Evolutionary conservation across 2,888 invertebrate species (phyloP), one percentile per base, ranked within the genome.

Genomic region (Thereva unica): DNA sequence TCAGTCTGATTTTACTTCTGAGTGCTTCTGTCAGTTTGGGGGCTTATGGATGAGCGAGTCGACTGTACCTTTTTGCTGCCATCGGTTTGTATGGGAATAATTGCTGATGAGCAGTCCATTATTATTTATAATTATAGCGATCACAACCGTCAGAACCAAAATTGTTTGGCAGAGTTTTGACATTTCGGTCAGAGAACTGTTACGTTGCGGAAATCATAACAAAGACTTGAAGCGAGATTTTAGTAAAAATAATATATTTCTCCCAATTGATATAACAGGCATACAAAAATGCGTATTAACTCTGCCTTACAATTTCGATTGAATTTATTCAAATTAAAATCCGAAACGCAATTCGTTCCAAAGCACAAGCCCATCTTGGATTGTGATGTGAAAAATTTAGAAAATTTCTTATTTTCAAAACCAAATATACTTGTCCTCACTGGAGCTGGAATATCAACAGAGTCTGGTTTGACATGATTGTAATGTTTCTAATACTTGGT

Each of bases 401-500:
- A 80, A 68, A 75, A 79, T 1, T 80, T 80, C 49, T 67, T 80
- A 0, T 49, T 76, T 3, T 73, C 76, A 0, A 78, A 76, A 56
- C 77, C 79, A 5, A 87, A 85, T 73, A 81, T 91, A 54, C 82
- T 94, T 12, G 83, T 93, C 12, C 76, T 97, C 52, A 95, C 95
- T 61, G 98, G 98, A 9, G 97, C 97, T 71, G 98, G 97, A 40
- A 89, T 97, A 74, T 97, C 97, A 0, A 98, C 97, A 1, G 97
- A 98, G 85, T 95, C 95, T 76, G 89, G 89, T 88, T 10, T 12
- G 12, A 8, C 35, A 6, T 9, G 5, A 38, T 9, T 53, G 7
- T 53, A 0, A 44, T 37, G 34, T n/a, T 34, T 23, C 41, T 2
- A 35, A 34, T 44, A n/a, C 10, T n/a, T 23, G 38, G 4, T 37